These are phyloP conservation scores for Agrochola litura DNA, from an alignment of 2,888 invertebrate genomes.

Conservation along the genomic window DNA sequence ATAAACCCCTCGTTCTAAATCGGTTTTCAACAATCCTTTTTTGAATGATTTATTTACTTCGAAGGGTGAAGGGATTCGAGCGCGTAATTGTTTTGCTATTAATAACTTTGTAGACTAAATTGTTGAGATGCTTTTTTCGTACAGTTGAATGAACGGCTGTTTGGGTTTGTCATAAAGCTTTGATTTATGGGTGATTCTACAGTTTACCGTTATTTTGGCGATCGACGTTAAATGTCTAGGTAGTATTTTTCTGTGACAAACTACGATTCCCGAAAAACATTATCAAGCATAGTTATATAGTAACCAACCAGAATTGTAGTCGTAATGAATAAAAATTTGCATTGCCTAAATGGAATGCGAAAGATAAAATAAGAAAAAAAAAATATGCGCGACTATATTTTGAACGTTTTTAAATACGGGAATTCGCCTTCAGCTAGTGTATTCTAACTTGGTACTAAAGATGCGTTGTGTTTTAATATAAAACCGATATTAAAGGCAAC, in stretches of 20 bases:
- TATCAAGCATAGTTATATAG: background rate
- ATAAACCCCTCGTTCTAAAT: constrained; percentile 77
- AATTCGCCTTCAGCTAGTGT: no score
- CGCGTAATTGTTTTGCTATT: constrained; percentile 63
- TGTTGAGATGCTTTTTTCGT: constrained; percentile 34
- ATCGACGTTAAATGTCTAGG: background rate
- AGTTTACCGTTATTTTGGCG: background rate
- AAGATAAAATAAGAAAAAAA: no score
- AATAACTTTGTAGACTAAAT: constrained; percentile 54
- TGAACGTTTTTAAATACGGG: no score
- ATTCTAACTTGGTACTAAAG: no score
- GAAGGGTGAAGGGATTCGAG: constrained; percentile 51
- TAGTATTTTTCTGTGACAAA: background rate
- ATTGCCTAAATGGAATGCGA: no score
- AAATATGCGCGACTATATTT: no score
- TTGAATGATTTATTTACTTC: constrained; percentile 77
- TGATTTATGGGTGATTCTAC: constrained; percentile 32
- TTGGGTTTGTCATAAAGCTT: constrained; percentile 17
- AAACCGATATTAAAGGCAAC: no score
- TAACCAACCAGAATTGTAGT: background rate
- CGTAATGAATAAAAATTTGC: no score
- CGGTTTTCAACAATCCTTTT: constrained; percentile 84
- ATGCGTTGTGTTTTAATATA: no score
- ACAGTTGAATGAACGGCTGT: constrained; percentile 55
- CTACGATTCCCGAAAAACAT: background rate